Conservation (phyloP, 2,113 vertebrate species). For the Podiceps cristatus region DNA sequence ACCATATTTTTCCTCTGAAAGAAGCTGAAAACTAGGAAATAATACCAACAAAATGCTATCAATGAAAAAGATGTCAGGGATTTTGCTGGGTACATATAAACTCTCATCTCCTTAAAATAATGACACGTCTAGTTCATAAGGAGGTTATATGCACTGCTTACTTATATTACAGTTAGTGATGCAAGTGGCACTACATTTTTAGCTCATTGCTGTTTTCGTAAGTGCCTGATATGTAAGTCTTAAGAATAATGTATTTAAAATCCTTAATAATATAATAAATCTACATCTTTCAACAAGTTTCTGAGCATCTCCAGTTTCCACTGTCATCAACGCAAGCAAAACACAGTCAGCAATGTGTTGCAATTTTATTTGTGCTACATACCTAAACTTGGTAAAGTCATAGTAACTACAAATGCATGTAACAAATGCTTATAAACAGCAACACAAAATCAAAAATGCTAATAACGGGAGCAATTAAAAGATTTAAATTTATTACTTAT, state of each 20-base stretch:
- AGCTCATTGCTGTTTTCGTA: not conserved
- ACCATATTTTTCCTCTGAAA: not conserved
- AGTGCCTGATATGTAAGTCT: not conserved
- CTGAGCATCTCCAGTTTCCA: not conserved
- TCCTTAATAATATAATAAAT: not conserved
- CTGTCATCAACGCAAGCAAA: not conserved
- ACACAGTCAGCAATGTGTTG: not conserved
- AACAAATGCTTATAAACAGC: not conserved
- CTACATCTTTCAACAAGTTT: not conserved
- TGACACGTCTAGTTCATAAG: not conserved
- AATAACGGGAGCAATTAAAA: not conserved
- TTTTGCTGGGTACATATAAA: not conserved
- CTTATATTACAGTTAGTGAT: not conserved
- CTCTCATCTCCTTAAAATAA: not conserved
- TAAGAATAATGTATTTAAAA: not conserved
- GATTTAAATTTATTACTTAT: not conserved
- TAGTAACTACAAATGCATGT: not conserved
- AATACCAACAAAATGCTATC: not conserved
- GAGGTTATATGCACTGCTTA: not conserved
- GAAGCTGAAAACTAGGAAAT: not conserved
- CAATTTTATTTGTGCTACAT: not conserved
- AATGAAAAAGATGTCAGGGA: not conserved
- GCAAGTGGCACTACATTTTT: not conserved
- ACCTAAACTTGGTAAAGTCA: not conserved
- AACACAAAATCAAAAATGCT: conserved; percentile 19